Evolutionary conservation across 2,888 invertebrate species (phyloP).

Genomic region (Ganaspis brasiliensis): DNA sequence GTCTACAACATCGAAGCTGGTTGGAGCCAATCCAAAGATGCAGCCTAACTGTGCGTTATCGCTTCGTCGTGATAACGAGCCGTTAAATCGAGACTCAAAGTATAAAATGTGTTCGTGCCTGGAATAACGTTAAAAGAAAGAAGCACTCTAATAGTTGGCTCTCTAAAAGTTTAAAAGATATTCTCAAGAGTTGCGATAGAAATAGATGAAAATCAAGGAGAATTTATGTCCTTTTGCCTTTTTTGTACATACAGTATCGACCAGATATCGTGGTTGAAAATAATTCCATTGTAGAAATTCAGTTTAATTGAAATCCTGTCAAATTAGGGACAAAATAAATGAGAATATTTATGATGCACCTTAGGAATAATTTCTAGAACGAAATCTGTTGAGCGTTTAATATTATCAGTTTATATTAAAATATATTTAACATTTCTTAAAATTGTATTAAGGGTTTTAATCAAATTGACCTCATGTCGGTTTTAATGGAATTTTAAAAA

Average conservation of each 20-base stretch:
- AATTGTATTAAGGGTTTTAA: no score
- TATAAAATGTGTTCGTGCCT: constrained; percentile 34
- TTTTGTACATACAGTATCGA: neutral
- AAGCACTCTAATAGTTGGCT: constrained; percentile 30
- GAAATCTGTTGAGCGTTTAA: no score
- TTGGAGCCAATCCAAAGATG: constrained; percentile 45
- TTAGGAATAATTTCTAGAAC: no score
- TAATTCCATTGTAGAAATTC: no score
- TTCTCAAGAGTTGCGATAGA: neutral
- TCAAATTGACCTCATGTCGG: no score
- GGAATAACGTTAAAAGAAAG: constrained; percentile 31
- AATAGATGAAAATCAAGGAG: constrained; percentile 3
- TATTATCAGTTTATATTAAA: no score
- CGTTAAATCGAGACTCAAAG: constrained; percentile 37
- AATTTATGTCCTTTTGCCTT: constrained; percentile 6
- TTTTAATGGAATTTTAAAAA: no score
- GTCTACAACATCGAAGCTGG: constrained; percentile 35
- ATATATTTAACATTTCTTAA: no score
- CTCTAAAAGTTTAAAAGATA: neutral
- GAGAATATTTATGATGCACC: no score
- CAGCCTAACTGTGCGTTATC: constrained; percentile 46
- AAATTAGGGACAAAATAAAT: no score
- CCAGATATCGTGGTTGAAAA: neutral
- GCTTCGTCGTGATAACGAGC: constrained; percentile 43
- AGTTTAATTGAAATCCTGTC: no score